Percentiles rank a stretch among this genome's conserved stretches.
phyloP scores from a whole-genome alignment of 2,113 vertebrate genomes.

The Daubentonia madagascariensis region DNA sequence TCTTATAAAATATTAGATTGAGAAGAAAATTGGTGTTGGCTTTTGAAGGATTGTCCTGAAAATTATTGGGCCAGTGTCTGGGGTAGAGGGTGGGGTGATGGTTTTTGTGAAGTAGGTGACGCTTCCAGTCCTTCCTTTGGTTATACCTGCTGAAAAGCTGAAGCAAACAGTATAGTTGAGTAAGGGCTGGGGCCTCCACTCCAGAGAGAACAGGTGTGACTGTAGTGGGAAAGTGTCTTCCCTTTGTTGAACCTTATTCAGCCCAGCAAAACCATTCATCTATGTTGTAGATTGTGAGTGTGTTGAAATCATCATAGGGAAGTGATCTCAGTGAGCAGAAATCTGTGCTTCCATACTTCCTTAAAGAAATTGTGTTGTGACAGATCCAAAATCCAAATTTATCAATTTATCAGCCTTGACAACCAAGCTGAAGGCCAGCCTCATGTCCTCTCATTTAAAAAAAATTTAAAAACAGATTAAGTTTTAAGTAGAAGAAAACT shows the following conservation, averaged over 20 bases:
- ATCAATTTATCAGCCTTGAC: background rate
- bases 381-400: background rate
- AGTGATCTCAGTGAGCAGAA: background rate
- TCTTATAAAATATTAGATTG: background rate
- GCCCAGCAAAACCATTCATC: background rate
- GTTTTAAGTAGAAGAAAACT: background rate
- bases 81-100: background rate
- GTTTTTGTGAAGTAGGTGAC: background rate
- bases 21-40: background rate
- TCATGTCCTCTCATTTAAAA: background rate
- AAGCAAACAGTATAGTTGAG: background rate
- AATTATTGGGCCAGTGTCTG: background rate
- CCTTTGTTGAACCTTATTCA: background rate
- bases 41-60: constrained; percentile 6
- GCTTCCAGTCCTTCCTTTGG: background rate
- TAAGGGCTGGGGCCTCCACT: background rate
- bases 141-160: background rate
- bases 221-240: background rate
- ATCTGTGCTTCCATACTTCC: background rate
- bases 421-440: background rate
- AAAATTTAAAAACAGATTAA: background rate
- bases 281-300: background rate
- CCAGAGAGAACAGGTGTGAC: background rate
- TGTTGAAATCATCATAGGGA: background rate
- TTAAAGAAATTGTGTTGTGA: background rate